Conservation (phyloP, 2,888 invertebrate species). For the Gastrophysa polygoni region DNA sequence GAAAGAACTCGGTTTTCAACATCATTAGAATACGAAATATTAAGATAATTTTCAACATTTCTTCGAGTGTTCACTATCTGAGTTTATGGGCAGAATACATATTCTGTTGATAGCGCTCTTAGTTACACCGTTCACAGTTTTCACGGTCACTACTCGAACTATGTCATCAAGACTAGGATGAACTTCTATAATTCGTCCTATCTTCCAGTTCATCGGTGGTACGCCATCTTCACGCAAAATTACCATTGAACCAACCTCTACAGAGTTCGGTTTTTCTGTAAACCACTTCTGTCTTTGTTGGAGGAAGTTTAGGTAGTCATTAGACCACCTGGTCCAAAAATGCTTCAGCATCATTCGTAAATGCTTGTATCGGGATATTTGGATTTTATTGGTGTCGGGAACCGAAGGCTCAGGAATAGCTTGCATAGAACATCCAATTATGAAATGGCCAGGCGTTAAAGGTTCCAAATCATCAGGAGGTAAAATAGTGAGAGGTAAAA, state of each 20-base stretch:
- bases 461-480: too few relatives aligned
- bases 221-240: constrained; percentile 39
- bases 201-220: constrained; percentile 38
- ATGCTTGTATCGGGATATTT: constrained; percentile 37
- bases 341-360: constrained; percentile 39
- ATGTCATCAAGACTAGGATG: constrained; percentile 40
- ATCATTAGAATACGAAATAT: too few relatives aligned
- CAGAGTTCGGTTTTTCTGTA: too few relatives aligned
- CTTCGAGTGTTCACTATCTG: not conserved
- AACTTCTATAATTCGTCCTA: constrained; percentile 36
- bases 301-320: constrained; percentile 42
- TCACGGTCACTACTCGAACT: constrained; percentile 38
- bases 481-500: too few relatives aligned
- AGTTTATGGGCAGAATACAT: constrained; percentile 20
- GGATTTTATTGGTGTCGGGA: constrained; percentile 40
- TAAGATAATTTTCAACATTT: too few relatives aligned
- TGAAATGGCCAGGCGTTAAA: too few relatives aligned
- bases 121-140: constrained; percentile 27
- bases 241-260: too few relatives aligned
- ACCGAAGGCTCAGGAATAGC: constrained; percentile 40
- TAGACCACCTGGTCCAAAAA: constrained; percentile 40
- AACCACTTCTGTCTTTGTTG: constrained; percentile 25
- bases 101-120: constrained; percentile 31
- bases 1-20: too few relatives aligned
- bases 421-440: constrained; percentile 35